These are phyloP conservation scores for Brachynemurus nebulosus DNA, from an alignment of 2,888 invertebrate species.

Conservation along the genomic window DNA sequence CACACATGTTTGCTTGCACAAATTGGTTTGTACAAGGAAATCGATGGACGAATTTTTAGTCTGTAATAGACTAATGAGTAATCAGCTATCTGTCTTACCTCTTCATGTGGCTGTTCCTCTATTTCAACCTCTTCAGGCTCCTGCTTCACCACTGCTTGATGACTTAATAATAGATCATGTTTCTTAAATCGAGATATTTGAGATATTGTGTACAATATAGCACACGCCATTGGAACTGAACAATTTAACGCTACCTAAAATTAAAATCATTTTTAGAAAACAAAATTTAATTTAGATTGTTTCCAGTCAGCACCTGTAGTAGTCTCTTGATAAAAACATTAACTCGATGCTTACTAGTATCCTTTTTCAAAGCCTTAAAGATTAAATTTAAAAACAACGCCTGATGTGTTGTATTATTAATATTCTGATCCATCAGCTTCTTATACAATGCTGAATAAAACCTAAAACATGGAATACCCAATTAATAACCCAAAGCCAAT, in stretches of 20 bases:
- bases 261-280: constrained; percentile 5
- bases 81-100: too few relatives aligned
- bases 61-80: too few relatives aligned
- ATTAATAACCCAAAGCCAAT: constrained; percentile 5
- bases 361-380: constrained; percentile 71
- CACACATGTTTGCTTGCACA: too few relatives aligned
- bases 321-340: constrained; percentile 77
- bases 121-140: too few relatives aligned
- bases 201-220: constrained; percentile 64
- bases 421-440: constrained; percentile 64
- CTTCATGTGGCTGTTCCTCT: too few relatives aligned
- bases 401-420: constrained; percentile 52
- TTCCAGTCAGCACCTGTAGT: constrained; percentile 40
- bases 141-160: too few relatives aligned
- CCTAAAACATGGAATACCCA: too few relatives aligned
- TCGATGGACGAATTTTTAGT: too few relatives aligned
- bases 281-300: constrained; percentile 6
- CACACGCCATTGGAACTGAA: constrained; percentile 67
- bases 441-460: constrained; percentile 83
- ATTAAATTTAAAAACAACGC: constrained; percentile 77
- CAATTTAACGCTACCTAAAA: constrained; percentile 50
- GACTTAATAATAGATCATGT: constrained; percentile 2
- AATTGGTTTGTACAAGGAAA: too few relatives aligned
- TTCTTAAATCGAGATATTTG: constrained; percentile 34
- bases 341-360: constrained; percentile 54